A percentile compares a stretch with the other conserved stretches of the same genome.
These are phyloP conservation scores for Pristionchus exspectatus DNA, from an alignment of 2,888 invertebrate species.

Conservation along the genomic window DNA sequence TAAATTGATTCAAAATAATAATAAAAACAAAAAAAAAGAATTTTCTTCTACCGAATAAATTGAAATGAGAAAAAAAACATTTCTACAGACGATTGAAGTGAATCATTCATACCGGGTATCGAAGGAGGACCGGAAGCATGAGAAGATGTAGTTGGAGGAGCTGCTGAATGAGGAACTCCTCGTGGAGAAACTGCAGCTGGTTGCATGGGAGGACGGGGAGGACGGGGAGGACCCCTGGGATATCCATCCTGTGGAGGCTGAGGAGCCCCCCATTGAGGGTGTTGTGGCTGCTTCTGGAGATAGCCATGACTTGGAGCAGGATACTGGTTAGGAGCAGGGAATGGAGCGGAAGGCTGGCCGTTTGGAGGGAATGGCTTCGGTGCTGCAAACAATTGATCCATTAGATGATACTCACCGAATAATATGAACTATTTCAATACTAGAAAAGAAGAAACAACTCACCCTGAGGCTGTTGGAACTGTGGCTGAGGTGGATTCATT, in stretches of 20 bases:
- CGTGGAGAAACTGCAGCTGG: neutral
- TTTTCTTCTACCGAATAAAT: neutral
- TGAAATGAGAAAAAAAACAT: neutral
- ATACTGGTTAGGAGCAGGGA: constrained; percentile 11
- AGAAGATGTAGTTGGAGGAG: neutral
- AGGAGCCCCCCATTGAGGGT: constrained; percentile 48
- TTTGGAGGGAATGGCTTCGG: constrained; percentile 46
- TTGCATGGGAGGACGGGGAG: neutral
- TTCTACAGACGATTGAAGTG: neutral
- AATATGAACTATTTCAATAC: neutral
- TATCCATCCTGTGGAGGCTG: neutral
- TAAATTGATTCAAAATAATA: no score
- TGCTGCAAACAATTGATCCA: neutral
- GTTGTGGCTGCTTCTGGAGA: neutral
- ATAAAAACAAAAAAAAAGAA: neutral
- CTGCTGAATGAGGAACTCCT: neutral
- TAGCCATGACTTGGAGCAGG: constrained; percentile 43
- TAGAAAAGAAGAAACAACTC: neutral
- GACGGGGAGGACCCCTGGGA: neutral
- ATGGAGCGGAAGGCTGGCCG: neutral
- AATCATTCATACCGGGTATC: neutral
- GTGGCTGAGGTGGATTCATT: constrained; percentile 41
- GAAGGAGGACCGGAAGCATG: neutral
- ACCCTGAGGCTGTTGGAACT: constrained; percentile 45
- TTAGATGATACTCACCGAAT: neutral